phyloP scores from a whole-genome alignment of 1,140 invertebrate genomes.

The Sycophila sp. region DNA sequence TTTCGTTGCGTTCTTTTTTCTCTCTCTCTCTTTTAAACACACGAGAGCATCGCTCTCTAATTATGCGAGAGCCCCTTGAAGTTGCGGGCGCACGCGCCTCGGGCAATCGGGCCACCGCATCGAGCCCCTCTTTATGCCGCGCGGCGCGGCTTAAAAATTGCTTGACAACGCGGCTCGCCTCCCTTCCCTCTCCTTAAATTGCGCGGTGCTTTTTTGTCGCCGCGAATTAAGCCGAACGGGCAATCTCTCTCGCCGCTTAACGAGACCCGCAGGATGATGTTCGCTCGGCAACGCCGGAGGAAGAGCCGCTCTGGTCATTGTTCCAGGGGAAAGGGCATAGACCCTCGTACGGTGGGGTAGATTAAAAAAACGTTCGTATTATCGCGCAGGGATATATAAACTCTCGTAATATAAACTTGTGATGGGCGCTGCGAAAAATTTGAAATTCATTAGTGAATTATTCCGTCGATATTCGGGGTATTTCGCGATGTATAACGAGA shows the following conservation, averaged over 20 bases:
- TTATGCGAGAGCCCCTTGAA: constrained; percentile 12
- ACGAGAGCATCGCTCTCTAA: constrained; percentile 10
- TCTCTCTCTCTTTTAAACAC: too few relatives aligned
- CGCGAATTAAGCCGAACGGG: constrained; percentile 3
- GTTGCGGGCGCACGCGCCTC: background rate
- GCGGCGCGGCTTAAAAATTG: background rate
- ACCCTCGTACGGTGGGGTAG: too few relatives aligned
- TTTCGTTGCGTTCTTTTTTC: background rate
- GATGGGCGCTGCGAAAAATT: too few relatives aligned
- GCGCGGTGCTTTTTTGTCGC: background rate
- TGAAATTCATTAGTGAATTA: too few relatives aligned
- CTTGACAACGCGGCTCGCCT: background rate
- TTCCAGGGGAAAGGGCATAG: too few relatives aligned
- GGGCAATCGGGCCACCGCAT: background rate
- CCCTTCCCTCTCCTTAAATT: background rate
- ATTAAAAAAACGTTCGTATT: too few relatives aligned
- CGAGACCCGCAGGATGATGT: background rate
- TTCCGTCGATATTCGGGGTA: too few relatives aligned
- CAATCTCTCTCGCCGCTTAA: background rate
- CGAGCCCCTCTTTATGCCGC: background rate
- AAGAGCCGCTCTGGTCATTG: too few relatives aligned
- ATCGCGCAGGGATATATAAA: too few relatives aligned
- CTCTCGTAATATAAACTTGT: too few relatives aligned
- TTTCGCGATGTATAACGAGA: too few relatives aligned
- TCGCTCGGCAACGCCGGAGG: too few relatives aligned